Evolutionary conservation across 2,113 vertebrate genomes (phyloP).

Genomic region (Clarias magur): DNA sequence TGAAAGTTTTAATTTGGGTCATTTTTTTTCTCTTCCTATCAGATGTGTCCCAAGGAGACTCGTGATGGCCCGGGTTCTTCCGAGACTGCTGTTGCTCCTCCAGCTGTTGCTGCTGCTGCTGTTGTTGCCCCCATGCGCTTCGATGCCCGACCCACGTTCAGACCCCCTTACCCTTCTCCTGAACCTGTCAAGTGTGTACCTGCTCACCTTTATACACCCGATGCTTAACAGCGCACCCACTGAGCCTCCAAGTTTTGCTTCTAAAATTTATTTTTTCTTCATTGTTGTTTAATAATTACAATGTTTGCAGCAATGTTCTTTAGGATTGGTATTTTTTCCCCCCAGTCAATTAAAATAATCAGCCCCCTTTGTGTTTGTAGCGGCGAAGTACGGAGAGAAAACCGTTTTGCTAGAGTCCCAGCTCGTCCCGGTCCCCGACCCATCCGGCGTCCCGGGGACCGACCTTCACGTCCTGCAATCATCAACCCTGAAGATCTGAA

Average conservation of each 20-base stretch:
- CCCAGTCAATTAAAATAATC: background rate
- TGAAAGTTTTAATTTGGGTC: background rate
- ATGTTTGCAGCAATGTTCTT: too few relatives aligned
- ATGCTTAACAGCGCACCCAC: too few relatives aligned
- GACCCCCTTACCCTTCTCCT: slow-evolving; percentile 79
- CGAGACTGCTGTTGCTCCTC: slow-evolving; percentile 69
- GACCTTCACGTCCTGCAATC: slow-evolving; percentile 85
- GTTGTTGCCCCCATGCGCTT: slow-evolving; percentile 84
- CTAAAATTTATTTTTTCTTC: too few relatives aligned
- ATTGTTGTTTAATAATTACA: too few relatives aligned
- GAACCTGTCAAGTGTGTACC: slow-evolving; percentile 88
- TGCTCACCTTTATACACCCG: background rate
- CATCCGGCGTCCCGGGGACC: slow-evolving; percentile 79
- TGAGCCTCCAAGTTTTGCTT: too few relatives aligned
- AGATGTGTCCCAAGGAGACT: slow-evolving; percentile 96
- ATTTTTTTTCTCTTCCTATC: slow-evolving; percentile 44
- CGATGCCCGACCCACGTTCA: slow-evolving; percentile 85
- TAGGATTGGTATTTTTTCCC: too few relatives aligned
- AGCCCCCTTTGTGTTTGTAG: slow-evolving; percentile 48
- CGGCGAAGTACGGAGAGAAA: slow-evolving; percentile 81
- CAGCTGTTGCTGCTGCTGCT: slow-evolving; percentile 55
- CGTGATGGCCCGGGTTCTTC: slow-evolving; percentile 75
- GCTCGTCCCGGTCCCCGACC: slow-evolving; percentile 79
- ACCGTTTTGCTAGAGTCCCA: slow-evolving; percentile 71
- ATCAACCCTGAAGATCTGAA: slow-evolving; percentile 95